Percentiles rank a stretch among this genome's conserved stretches.
Evolutionary conservation across 2,888 invertebrate genomes (phyloP).

Genomic region (Phragmatobia fuliginosa): DNA sequence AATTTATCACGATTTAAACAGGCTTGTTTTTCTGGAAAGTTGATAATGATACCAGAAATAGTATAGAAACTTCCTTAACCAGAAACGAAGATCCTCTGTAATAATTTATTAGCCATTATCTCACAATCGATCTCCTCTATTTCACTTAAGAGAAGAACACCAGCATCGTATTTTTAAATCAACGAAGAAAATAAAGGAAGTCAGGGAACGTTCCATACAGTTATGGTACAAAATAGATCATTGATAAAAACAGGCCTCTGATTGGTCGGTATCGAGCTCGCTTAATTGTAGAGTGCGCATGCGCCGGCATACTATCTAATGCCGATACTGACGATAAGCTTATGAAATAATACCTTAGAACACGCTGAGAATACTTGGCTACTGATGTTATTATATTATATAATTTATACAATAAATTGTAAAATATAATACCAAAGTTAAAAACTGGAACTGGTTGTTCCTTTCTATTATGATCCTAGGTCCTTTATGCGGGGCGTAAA

Average conservation of each 20-base stretch:
- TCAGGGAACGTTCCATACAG: constrained; percentile 49
- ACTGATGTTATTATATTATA: constrained; percentile 29
- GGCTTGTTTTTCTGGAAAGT: not conserved
- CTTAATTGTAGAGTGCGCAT: constrained; percentile 68
- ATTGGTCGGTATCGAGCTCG: constrained; percentile 65
- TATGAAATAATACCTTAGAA: constrained; percentile 65
- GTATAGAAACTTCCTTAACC: not conserved
- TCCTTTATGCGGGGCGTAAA: too few relatives aligned
- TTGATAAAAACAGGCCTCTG: constrained; percentile 66
- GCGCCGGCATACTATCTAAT: constrained; percentile 61
- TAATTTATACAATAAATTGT: too few relatives aligned
- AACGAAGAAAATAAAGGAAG: constrained; percentile 48
- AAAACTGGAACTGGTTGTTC: constrained; percentile 15
- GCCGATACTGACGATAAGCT: constrained; percentile 65
- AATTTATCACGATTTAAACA: not conserved
- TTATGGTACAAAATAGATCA: constrained; percentile 62
- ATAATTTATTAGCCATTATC: not conserved
- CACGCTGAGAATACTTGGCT: constrained; percentile 44
- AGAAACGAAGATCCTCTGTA: not conserved
- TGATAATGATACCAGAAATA: not conserved
- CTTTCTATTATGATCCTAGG: too few relatives aligned
- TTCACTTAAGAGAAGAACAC: not conserved
- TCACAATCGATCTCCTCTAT: not conserved
- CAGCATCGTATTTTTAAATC: constrained; percentile 42
- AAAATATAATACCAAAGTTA: too few relatives aligned